Evolutionary conservation across 2,888 invertebrate genomes (phyloP).

Genomic region (Drosophila nr. medialis): DNA sequence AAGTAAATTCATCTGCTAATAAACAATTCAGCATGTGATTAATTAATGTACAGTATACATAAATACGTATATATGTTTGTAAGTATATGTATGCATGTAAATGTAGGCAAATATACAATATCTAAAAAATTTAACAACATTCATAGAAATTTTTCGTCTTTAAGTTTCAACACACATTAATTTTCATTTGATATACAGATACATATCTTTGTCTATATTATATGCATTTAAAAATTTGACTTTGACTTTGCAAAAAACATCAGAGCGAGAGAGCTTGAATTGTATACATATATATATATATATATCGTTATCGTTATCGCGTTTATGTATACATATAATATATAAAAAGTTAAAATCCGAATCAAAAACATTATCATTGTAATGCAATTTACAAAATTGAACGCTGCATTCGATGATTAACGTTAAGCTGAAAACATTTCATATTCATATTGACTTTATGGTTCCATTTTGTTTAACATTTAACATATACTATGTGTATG

Average conservation of each 20-base stretch:
- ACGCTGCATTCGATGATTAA: conserved; percentile 47
- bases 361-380: conserved; percentile 48
- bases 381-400: conserved; percentile 43
- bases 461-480: conserved; percentile 51
- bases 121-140: conserved; percentile 65
- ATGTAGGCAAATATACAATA: conserved; percentile 47
- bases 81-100: conserved; percentile 26
- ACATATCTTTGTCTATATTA: conserved; percentile 18
- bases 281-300: conserved; percentile 23
- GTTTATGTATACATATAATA: conserved; percentile 24
- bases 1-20: conserved; percentile 34
- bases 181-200: conserved; percentile 21
- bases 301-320: conserved; percentile 4
- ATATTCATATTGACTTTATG: conserved; percentile 62
- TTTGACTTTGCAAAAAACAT: conserved; percentile 61
- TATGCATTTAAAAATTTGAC: conserved; percentile 52
- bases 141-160: conserved; percentile 55
- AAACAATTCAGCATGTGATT: conserved; percentile 42
- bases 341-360: conserved; percentile 56
- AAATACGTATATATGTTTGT: conserved; percentile 11
- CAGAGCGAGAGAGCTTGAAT: conserved; percentile 60
- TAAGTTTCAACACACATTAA: conserved; percentile 56
- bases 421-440: conserved; percentile 63
- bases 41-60: conserved; percentile 43
- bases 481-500: conserved; percentile 39